Percentiles rank a stretch among this genome's conserved stretches.
Evolutionary conservation across 2,113 vertebrate genomes (phyloP).

Genomic region (Chaetodon auriga): DNA sequence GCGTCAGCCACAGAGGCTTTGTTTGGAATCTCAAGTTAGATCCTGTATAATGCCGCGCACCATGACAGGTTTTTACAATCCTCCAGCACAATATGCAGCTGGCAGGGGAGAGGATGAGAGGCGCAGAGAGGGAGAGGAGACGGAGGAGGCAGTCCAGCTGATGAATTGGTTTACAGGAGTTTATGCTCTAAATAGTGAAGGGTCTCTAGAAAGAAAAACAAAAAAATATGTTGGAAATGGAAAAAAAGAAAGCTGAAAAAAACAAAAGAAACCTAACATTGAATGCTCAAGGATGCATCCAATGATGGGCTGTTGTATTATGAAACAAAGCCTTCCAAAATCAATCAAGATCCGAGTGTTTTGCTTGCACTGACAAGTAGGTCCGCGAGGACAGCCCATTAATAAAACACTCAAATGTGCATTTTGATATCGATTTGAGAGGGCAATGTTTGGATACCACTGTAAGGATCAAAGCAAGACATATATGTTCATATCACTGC

Average conservation of each 20-base stretch:
- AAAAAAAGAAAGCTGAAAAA: neutral
- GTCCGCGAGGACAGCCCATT: constrained; percentile 3
- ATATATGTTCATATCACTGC: constrained; percentile 33
- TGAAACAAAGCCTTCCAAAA: constrained; percentile 19
- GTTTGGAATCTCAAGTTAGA: constrained; percentile 70
- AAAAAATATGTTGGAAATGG: neutral
- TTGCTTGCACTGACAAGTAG: neutral
- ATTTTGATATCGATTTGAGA: constrained; percentile 24
- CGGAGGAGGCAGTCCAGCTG: constrained; percentile 22
- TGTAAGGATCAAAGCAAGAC: constrained; percentile 37
- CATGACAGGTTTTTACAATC: constrained; percentile 63
- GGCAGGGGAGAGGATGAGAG: constrained; percentile 51
- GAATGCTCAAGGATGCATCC: constrained; percentile 22
- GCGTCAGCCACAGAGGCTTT: constrained; percentile 57
- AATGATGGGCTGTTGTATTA: neutral
- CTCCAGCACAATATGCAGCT: constrained; percentile 47
- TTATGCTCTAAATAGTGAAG: constrained; percentile 30
- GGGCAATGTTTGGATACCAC: constrained; percentile 1
- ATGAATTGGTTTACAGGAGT: constrained; percentile 42
- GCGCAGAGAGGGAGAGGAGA: constrained; percentile 4
- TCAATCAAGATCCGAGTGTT: constrained; percentile 9
- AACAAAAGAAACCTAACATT: neutral
- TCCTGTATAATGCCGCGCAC: constrained; percentile 44
- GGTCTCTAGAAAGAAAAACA: neutral
- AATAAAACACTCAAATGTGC: constrained; percentile 14